Percentiles rank a stretch among this genome's conserved stretches.
Evolutionary conservation across 2,113 vertebrate genomes (phyloP).

Genomic region (Lipotes vexillifer): DNA sequence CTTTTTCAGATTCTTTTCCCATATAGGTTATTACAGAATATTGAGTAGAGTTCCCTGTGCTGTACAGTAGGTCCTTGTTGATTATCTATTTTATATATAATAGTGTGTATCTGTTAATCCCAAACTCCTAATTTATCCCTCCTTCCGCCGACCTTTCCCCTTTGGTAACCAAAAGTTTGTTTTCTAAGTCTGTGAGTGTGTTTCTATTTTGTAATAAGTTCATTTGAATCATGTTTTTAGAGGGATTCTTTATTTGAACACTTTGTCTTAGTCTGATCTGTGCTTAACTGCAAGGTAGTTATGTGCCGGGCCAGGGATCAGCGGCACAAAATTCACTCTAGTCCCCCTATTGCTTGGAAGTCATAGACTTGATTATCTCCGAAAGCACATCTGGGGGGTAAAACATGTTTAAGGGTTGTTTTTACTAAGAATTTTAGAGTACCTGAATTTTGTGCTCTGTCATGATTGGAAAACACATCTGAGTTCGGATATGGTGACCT

Average conservation of each 20-base stretch:
- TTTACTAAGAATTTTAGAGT: neutral
- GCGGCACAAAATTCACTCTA: neutral
- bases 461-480: neutral
- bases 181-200: neutral
- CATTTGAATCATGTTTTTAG: neutral
- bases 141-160: accelerated
- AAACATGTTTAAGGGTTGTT: neutral
- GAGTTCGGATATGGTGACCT: neutral
- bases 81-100: neutral
- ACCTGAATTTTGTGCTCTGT: neutral
- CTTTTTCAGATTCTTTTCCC: neutral
- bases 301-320: neutral
- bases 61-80: neutral
- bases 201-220: neutral
- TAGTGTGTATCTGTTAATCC: neutral
- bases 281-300: neutral
- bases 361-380: neutral
- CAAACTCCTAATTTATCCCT: neutral
- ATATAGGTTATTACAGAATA: neutral
- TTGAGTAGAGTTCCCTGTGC: neutral
- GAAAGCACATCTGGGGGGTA: neutral
- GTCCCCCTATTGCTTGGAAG: neutral
- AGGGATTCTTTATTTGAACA: neutral
- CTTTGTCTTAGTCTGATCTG: neutral
- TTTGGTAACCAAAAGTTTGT: neutral